phyloP scores from a whole-genome alignment of 2,888 invertebrate genomes.

The Corbicula japonica region DNA sequence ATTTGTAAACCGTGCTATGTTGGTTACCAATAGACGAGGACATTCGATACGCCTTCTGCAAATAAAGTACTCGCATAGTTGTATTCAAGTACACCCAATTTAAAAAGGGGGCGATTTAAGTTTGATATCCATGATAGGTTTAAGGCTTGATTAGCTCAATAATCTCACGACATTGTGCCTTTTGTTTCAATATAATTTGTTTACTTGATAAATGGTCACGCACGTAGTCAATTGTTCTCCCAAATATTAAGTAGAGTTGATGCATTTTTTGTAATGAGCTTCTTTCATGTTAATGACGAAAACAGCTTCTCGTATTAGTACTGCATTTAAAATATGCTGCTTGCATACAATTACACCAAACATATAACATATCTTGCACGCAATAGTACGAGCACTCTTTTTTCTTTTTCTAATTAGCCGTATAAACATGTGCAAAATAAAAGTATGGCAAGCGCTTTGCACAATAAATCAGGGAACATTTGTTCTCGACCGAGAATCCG shows the following conservation, averaged over 20 bases:
- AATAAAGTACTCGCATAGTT: not conserved
- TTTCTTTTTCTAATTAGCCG: too few relatives aligned
- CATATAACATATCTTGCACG: too few relatives aligned
- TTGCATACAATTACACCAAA: not conserved
- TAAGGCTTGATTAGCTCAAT: slow-evolving; percentile 3
- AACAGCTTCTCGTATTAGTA: not conserved
- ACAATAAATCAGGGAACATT: too few relatives aligned
- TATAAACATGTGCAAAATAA: too few relatives aligned
- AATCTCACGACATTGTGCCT: not conserved
- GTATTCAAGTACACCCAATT: not conserved
- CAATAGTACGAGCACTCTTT: too few relatives aligned
- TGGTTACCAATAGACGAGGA: slow-evolving; percentile 24
- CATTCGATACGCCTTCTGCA: slow-evolving; percentile 13
- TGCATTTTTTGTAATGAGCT: not conserved
- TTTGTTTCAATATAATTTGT: too few relatives aligned
- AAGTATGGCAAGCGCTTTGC: too few relatives aligned
- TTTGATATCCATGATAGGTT: slow-evolving; percentile 1
- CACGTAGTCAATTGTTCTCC: not conserved
- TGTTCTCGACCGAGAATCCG: too few relatives aligned
- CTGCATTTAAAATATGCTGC: not conserved
- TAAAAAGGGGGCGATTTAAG: not conserved
- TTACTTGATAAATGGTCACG: too few relatives aligned
- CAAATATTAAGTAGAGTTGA: not conserved
- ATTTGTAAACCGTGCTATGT: slow-evolving; percentile 38
- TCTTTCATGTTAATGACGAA: not conserved